These are phyloP conservation scores for Meliscaeva auricollis DNA, from an alignment of 2,888 invertebrate species.

Conservation along the genomic window DNA sequence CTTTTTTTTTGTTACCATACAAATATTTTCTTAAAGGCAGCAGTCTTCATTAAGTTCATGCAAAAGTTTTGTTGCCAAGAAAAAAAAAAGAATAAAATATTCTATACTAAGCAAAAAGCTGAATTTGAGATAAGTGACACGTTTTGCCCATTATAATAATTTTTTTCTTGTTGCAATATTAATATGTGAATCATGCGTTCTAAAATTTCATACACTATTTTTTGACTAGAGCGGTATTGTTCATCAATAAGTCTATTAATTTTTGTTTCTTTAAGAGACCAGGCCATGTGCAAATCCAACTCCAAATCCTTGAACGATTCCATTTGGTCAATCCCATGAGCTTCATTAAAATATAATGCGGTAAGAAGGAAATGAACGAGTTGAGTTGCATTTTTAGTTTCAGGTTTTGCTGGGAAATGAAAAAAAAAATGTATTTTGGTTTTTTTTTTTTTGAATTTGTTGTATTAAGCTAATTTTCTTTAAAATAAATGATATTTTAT, in stretches of 20 bases:
- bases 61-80: slow-evolving; percentile 14
- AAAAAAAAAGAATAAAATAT: slow-evolving; percentile 2
- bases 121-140: slow-evolving; percentile 24
- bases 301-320: slow-evolving; percentile 38
- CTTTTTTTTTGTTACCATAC: background rate
- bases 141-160: slow-evolving; percentile 20
- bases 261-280: slow-evolving; percentile 21
- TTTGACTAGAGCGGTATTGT: slow-evolving; percentile 71
- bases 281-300: slow-evolving; percentile 15
- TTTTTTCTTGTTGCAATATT: slow-evolving; percentile 31
- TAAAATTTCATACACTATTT: slow-evolving; percentile 61
- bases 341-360: slow-evolving; percentile 29
- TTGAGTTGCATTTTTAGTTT: slow-evolving; percentile 27
- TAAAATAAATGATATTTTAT: too few relatives aligned
- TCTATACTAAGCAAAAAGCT: slow-evolving; percentile 4
- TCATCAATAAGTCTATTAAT: slow-evolving; percentile 52
- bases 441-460: background rate
- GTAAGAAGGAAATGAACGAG: slow-evolving; percentile 39
- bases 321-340: slow-evolving; percentile 40
- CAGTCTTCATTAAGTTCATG: slow-evolving; percentile 29
- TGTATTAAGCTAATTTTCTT: too few relatives aligned
- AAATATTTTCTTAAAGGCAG: slow-evolving; percentile 5
- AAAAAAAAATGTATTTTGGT: background rate
- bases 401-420: slow-evolving; percentile 24
- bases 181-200: slow-evolving; percentile 56